Evolutionary conservation across 64 coral and sea anemone species (phyloP).

Genomic region (Pachyseris speciosa): DNA sequence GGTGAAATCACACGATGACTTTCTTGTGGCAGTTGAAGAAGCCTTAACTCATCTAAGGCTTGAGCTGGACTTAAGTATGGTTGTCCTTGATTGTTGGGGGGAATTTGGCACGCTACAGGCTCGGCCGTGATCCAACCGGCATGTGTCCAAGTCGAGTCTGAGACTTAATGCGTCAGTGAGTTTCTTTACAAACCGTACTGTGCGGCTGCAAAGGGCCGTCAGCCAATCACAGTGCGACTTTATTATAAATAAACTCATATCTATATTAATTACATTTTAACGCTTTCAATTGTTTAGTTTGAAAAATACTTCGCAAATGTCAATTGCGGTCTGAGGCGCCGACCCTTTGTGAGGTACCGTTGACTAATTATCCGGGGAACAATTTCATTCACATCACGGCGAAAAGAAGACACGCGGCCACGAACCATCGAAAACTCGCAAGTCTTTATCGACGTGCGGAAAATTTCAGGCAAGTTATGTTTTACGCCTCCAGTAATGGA

Average conservation of each 20-base stretch:
- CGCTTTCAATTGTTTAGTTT: slow-evolving; percentile 98
- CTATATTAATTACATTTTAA: slow-evolving; percentile 99
- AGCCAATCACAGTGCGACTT: slow-evolving; percentile 86
- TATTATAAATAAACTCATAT: slow-evolving; percentile 99
- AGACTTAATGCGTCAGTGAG: slow-evolving; percentile 91
- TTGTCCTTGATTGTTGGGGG: slow-evolving; percentile 59
- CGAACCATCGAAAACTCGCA: background rate
- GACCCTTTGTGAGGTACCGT: slow-evolving; percentile 63
- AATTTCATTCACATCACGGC: slow-evolving; percentile 72
- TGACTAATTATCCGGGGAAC: slow-evolving; percentile 76
- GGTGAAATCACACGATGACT: slow-evolving; percentile 16
- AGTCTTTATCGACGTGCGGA: background rate
- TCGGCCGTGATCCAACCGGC: slow-evolving; percentile 47
- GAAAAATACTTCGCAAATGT: slow-evolving; percentile 96
- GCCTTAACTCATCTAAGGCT: background rate
- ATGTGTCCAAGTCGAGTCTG: slow-evolving; percentile 53
- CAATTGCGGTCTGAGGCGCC: slow-evolving; percentile 85
- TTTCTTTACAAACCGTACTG: slow-evolving; percentile 93
- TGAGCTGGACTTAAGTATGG: slow-evolving; percentile 38
- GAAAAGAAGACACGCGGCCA: background rate
- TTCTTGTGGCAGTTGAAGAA: slow-evolving; percentile 41
- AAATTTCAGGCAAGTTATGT: background rate
- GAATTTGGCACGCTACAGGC: background rate
- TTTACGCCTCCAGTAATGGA: background rate
- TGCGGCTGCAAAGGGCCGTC: slow-evolving; percentile 77